Evolutionary conservation across 2,797 vertebrate species (phyloP).

Genomic region (Knipowitschia caucasica): DNA sequence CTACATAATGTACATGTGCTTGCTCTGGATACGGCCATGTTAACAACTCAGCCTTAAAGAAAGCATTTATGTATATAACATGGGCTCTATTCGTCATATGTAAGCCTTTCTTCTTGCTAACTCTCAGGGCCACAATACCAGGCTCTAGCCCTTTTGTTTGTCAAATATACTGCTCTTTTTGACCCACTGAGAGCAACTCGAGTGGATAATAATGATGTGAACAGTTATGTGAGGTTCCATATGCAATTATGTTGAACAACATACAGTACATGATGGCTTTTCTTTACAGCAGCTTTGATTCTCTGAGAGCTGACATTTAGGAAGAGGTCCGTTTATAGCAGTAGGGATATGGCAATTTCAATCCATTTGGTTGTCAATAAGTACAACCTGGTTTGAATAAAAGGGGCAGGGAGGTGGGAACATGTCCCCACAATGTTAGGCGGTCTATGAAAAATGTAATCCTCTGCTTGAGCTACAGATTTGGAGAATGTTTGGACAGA

Average conservation of each 20-base stretch:
- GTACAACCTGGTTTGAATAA: conserved; percentile 18
- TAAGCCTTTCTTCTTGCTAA: conserved; percentile 22
- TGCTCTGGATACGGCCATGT: not conserved
- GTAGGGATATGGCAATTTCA: conserved; percentile 6
- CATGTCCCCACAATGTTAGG: conserved; percentile 6
- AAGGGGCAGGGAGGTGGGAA: conserved; percentile 1
- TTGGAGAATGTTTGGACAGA: conserved; percentile 36
- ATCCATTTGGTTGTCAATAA: conserved; percentile 6
- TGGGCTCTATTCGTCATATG: conserved; percentile 26
- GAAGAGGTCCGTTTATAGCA: conserved; percentile 15
- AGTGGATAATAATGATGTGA: conserved; percentile 15
- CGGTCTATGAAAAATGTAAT: not conserved
- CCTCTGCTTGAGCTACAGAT: conserved; percentile 1
- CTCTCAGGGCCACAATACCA: conserved; percentile 25
- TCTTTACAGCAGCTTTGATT: conserved; percentile 27
- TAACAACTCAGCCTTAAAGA: conserved; percentile 8
- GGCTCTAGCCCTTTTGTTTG: conserved; percentile 14
- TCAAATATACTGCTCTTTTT: not conserved
- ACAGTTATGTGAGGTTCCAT: conserved; percentile 15
- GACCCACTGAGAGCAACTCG: conserved; percentile 5
- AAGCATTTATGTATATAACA: conserved; percentile 16
- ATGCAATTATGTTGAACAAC: conserved; percentile 41
- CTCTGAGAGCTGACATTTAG: conserved; percentile 14
- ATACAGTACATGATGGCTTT: conserved; percentile 24
- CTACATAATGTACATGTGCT: conserved; percentile 3